Evolutionary conservation across 2,113 vertebrate genomes (phyloP).

Genomic region (Gobio gobio): DNA sequence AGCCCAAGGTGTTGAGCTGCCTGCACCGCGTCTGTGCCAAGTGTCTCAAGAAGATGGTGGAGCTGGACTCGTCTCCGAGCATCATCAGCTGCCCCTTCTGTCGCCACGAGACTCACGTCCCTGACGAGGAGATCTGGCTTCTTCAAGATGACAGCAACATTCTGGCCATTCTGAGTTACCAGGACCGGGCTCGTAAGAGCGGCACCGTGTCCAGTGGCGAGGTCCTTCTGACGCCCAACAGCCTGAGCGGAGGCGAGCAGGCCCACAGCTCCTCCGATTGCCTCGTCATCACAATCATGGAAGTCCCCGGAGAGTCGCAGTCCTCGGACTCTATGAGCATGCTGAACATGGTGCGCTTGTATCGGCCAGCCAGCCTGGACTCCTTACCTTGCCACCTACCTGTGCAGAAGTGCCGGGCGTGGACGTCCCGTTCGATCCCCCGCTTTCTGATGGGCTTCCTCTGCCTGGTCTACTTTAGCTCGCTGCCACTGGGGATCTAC

Average conservation of each 20-base stretch:
- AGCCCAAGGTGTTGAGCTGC: constrained; percentile 83
- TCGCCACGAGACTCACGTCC: constrained; percentile 81
- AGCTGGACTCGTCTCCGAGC: constrained; percentile 70
- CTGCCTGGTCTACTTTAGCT: constrained; percentile 88
- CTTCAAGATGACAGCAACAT: constrained; percentile 82
- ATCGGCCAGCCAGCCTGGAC: constrained; percentile 76
- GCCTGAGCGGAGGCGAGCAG: constrained; percentile 67
- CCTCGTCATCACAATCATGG: constrained; percentile 88
- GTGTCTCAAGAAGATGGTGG: constrained; percentile 84
- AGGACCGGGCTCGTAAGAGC: constrained; percentile 64
- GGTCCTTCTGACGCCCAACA: constrained; percentile 81
- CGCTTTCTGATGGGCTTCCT: constrained; percentile 84
- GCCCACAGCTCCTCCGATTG: constrained; percentile 79
- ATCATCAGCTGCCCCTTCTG: constrained; percentile 87
- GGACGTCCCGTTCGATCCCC: constrained; percentile 75
- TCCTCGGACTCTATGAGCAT: constrained; percentile 78
- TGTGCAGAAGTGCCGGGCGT: constrained; percentile 74
- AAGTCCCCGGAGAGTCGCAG: constrained; percentile 77
- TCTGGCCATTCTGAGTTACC: constrained; percentile 75
- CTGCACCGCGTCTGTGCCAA: constrained; percentile 82
- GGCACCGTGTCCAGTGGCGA: constrained; percentile 66
- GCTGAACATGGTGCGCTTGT: constrained; percentile 81
- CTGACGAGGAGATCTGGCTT: constrained; percentile 77
- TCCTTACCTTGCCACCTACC: constrained; percentile 76
- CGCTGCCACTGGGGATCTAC: constrained; percentile 87